These are phyloP conservation scores for Rhinophrynus dorsalis DNA, from an alignment of 2,797 vertebrate species.

Conservation along the genomic window DNA sequence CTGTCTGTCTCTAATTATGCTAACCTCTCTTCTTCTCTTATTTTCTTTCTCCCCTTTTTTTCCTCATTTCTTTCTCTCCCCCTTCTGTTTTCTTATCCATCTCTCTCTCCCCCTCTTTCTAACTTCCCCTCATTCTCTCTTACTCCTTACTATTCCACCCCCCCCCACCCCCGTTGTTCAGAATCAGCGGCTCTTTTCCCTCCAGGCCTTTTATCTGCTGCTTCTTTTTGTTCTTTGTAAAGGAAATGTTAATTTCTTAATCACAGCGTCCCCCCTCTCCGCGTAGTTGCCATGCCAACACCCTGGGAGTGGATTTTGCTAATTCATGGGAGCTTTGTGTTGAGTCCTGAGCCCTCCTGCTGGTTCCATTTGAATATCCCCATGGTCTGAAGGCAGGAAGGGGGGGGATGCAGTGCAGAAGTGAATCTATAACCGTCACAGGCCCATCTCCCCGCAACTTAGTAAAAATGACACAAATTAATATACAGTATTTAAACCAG, in stretches of 20 bases:
- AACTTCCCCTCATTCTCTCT: background rate
- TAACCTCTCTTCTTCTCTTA: background rate
- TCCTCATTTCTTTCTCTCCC: background rate
- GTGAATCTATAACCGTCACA: slow-evolving; percentile 82
- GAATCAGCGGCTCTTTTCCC: background rate
- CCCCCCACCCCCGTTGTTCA: background rate
- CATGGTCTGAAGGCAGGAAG: slow-evolving; percentile 63
- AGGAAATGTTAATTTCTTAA: slow-evolving; percentile 86
- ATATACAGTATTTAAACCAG: slow-evolving; percentile 99
- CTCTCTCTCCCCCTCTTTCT: background rate
- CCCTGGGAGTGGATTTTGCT: slow-evolving; percentile 96
- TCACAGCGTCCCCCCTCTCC: slow-evolving; percentile 83
- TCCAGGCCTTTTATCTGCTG: slow-evolving; percentile 8
- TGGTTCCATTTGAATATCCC: slow-evolving; percentile 79
- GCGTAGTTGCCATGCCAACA: slow-evolving; percentile 95
- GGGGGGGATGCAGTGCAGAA: slow-evolving; percentile 66
- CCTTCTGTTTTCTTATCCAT: background rate
- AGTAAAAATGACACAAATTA: slow-evolving; percentile 99
- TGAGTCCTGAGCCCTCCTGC: slow-evolving; percentile 85
- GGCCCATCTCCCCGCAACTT: slow-evolving; percentile 84
- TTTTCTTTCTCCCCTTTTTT: background rate
- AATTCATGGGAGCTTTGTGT: slow-evolving; percentile 87
- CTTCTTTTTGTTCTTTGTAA: slow-evolving; percentile 54
- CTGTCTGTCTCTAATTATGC: too few relatives aligned
- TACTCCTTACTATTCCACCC: background rate